A percentile compares a stretch with the other conserved stretches of the same genome.
Evolutionary conservation across 2,113 vertebrate genomes (phyloP).

Genomic region (Lagopus leucura): DNA sequence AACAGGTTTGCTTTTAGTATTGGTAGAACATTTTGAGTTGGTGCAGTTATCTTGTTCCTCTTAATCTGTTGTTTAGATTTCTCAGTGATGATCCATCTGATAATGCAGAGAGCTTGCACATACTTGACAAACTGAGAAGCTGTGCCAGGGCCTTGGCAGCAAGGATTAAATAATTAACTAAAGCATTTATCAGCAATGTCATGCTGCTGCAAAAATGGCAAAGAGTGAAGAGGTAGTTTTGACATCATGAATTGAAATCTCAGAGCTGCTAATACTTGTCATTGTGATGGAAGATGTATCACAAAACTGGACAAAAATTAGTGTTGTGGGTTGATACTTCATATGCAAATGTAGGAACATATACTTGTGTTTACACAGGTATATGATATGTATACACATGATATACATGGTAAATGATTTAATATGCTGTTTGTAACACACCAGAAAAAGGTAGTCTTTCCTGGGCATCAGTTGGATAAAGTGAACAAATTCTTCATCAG

Average conservation of each 20-base stretch:
- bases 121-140: not conserved
- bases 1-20: not conserved
- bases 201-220: not conserved
- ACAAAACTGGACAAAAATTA: not conserved
- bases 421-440: not conserved
- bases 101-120: not conserved
- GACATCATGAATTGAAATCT: not conserved
- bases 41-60: not conserved
- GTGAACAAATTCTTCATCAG: not conserved
- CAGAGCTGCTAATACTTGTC: not conserved
- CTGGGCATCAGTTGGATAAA: not conserved
- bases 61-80: not conserved
- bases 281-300: not conserved
- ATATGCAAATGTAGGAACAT: not conserved
- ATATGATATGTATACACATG: not conserved
- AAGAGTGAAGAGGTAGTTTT: not conserved
- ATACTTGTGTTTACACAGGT: not conserved
- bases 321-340: not conserved
- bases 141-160: not conserved
- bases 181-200: not conserved
- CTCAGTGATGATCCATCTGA: not conserved
- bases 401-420: not conserved
- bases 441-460: not conserved
- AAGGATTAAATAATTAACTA: not conserved
- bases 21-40: not conserved